Base-by-base conservation (phyloP, 2,113 vertebrate species). In the Pluvialis apricaria region DNA sequence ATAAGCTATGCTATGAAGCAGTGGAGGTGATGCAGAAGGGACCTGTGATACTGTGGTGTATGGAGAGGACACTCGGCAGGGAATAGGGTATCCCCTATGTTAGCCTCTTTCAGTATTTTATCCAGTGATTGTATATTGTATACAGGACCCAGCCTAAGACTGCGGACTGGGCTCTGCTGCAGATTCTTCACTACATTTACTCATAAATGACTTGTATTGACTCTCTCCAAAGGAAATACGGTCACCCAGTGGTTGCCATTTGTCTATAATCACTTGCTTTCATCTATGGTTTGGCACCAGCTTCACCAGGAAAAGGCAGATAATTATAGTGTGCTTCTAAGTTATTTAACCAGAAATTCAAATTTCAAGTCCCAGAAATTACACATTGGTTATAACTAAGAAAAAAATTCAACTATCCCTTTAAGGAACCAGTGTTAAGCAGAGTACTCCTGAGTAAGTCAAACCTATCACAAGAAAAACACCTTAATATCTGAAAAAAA, bases 291-390 rank as follows among this genome's bases (percentile, higher is more conserved):
- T 87, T 96, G 83, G 77, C 80, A 96, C 17, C 25, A 86, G 40
- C 29, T 79, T 34, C 44, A 61, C 5, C 11, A 58, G 57, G 15
- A 88, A 92, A 78, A 93, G 26, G 15, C 80, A 79, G 20, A 29
- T 32, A 89, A 94, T 89, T 94, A 38, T 12, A 82, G 49, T 61
- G 86, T 82, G 8, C 17, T 84, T 91, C 44, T 61, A 25, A 79
- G 21, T 79, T 82, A 64, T 84, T 86, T 61, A 80, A 84, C 49
- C 83, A 95, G 61, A 82, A 94, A 36, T 91, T 64, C 44, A 89
- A 60, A 86, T 82, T 84, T 65, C 32, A 65, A 72, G 12, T 51
- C 70, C 29, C 52, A 92, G 40, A 95, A 88, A 94, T 91, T 71
- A 28, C 34, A 93, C 9, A 25, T 24, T 70, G 54, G 61, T 94